Conservation (phyloP, 2,888 invertebrate species). For the Melinopterus prodromus region DNA sequence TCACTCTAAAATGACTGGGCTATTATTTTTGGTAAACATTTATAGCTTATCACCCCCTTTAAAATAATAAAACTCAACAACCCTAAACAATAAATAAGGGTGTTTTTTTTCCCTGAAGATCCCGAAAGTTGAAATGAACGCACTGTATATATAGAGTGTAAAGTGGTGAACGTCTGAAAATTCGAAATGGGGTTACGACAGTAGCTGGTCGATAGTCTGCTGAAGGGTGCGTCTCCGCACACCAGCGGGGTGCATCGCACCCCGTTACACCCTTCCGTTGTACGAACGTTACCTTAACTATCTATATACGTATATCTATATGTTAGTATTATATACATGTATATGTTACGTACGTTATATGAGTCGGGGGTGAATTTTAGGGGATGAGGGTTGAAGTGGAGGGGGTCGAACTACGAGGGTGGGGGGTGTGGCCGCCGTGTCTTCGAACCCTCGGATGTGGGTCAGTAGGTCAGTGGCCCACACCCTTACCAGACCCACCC, state of each 20-base stretch:
- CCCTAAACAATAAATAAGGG: no score
- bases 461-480: slow-evolving; percentile 50
- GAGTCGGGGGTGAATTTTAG: slow-evolving; percentile 33
- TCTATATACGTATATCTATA: neutral
- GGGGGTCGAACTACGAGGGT: slow-evolving; percentile 8
- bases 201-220: neutral
- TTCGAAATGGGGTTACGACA: neutral
- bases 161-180: neutral
- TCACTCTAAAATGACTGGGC: no score
- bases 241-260: neutral
- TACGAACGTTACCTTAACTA: neutral
- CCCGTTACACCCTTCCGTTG: neutral
- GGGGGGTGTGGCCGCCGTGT: slow-evolving; percentile 47
- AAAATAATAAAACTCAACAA: no score
- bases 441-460: slow-evolving; percentile 52
- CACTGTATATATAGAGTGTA: no score
- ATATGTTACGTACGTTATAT: slow-evolving; percentile 29
- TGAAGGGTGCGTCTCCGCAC: neutral
- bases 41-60: no score
- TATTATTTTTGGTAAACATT: no score
- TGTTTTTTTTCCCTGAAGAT: no score
- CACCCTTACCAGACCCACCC: slow-evolving; percentile 27
- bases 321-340: slow-evolving; percentile 22
- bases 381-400: slow-evolving; percentile 36
- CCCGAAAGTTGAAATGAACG: no score